Evolutionary conservation across 2,888 invertebrate genomes (phyloP), one percentile per base, ranked within the genome.

Genomic region (Aelia acuminata): DNA sequence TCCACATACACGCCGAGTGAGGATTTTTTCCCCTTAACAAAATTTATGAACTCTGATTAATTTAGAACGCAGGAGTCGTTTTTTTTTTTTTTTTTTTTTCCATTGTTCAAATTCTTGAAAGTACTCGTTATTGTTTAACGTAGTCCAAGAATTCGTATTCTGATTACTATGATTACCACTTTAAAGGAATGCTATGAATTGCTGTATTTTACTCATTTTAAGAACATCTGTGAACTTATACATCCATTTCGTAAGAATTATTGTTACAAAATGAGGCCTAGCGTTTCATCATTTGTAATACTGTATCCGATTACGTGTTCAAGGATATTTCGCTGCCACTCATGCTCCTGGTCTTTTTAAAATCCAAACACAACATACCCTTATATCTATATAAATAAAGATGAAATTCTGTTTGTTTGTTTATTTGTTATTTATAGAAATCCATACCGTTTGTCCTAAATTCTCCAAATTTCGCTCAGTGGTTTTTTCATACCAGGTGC

Each of bases 1-100:
- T 80, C 80, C 43, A 80, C 43, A 80, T 80, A 80, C 80, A 22
- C 80, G n/a, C 39, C n/a, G 43, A 43, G 43, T 80, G 43, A 43
- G 43, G 3, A 80, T 80, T 80, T 75, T 80, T 80, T 43, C n/a
- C 43, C 43, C 22, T 4, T 10, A 43, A 7, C 22, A 43, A 11
- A 43, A 80, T 80, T 80, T n/a, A 80, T 80, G 39, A 75, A n/a
- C 1, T 13, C n/a, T 43, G 80, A 80, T 80, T 80, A 43, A 22
- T 80, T 80, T n/a, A n/a, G 43, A 80, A n/a, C 3, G 80, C 26
- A 31, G 63, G 63, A 63, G 4, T 35, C 31, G 31, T 13, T 63
- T 63, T 31, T 63, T 31, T 31, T 63, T 31, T 31, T 31, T 31
- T 4, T 8, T 31, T 18, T 18, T 13, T 63, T 31, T 57, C 13